Evolutionary conservation across 2,113 vertebrate species (phyloP).

Genomic region (Cathartes aura): DNA sequence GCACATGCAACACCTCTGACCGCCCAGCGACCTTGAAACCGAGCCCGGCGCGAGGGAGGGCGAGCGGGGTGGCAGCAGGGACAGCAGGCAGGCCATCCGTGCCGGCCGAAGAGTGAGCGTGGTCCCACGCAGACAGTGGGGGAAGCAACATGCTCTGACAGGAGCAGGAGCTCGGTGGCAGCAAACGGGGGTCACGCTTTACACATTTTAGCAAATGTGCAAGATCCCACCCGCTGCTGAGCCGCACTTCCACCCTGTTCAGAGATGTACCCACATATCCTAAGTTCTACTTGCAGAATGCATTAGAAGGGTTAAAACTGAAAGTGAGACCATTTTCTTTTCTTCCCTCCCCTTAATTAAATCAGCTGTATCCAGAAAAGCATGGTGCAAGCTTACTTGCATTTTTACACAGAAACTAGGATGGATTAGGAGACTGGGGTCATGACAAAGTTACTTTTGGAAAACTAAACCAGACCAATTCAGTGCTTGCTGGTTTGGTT

Average conservation of each 20-base stretch:
- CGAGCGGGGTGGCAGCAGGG: background rate
- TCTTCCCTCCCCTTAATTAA: background rate
- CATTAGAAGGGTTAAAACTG: background rate
- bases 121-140: rapidly evolving
- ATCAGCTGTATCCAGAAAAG: background rate
- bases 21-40: background rate
- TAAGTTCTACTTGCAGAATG: background rate
- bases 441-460: background rate
- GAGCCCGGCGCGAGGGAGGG: rapidly evolving
- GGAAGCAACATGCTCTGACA: rapidly evolving
- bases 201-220: background rate
- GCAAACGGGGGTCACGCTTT: rapidly evolving
- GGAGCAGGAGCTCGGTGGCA: background rate
- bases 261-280: background rate
- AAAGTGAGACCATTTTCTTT: background rate
- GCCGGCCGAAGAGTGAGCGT: rapidly evolving
- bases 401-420: background rate
- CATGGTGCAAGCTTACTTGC: background rate
- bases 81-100: rapidly evolving
- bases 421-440: background rate
- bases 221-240: background rate
- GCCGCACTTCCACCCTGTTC: rapidly evolving
- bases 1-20: background rate
- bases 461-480: background rate
- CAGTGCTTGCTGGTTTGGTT: background rate